A percentile compares a stretch with the other conserved stretches of the same genome.
These are phyloP conservation scores for Salvelinus namaycush DNA, from an alignment of 2,113 vertebrate genomes.

Conservation along the genomic window DNA sequence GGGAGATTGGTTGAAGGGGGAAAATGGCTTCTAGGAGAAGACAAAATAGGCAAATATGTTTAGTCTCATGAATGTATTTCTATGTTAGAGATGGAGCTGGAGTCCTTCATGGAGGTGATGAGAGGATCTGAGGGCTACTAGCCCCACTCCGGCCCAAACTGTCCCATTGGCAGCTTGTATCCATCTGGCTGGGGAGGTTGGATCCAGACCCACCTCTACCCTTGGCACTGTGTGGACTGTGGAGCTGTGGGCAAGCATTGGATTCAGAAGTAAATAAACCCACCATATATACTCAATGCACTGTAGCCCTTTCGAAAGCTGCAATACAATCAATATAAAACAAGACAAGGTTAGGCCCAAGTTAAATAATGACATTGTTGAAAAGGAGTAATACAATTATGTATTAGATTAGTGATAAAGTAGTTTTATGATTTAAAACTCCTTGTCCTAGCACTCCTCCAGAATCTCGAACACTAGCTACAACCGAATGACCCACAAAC, in stretches of 20 bases:
- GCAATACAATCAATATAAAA: too few relatives aligned
- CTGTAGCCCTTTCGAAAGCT: too few relatives aligned
- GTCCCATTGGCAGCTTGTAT: too few relatives aligned
- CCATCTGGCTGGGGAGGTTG: not conserved
- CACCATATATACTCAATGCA: too few relatives aligned
- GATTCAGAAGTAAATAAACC: not conserved
- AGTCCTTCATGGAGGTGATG: not conserved
- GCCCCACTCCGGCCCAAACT: not conserved
- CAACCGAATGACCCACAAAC: constrained; percentile 1
- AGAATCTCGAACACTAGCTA: not conserved
- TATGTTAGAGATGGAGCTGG: constrained; percentile 8
- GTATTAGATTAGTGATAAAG: not conserved
- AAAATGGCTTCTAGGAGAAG: constrained; percentile 8
- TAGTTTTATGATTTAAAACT: not conserved
- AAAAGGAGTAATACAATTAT: not conserved
- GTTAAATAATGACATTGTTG: too few relatives aligned
- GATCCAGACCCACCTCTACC: not conserved
- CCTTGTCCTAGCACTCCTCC: too few relatives aligned
- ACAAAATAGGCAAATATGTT: constrained; percentile 10
- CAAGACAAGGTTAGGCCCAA: too few relatives aligned
- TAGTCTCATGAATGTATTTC: not conserved
- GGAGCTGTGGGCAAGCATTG: too few relatives aligned
- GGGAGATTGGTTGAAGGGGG: constrained; percentile 4
- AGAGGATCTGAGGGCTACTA: too few relatives aligned
- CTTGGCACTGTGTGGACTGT: too few relatives aligned